Percentiles rank a stretch among this genome's conserved stretches.
Evolutionary conservation across 2,113 vertebrate species (phyloP).

Genomic region (Cyphomyrus discorhynchus): DNA sequence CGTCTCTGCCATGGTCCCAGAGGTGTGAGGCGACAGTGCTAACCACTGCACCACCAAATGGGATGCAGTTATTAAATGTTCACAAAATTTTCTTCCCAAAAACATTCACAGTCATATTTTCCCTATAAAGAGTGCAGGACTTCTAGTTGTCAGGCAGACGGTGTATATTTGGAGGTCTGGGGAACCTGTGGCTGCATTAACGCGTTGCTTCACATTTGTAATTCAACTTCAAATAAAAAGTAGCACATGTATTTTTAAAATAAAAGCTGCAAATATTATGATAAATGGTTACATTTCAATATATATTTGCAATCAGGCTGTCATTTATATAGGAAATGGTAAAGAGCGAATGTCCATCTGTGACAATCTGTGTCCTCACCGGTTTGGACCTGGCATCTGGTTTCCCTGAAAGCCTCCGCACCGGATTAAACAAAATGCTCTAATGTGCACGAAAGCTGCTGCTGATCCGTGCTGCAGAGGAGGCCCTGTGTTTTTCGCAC

Average conservation of each 20-base stretch:
- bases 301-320: neutral
- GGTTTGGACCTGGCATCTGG: neutral
- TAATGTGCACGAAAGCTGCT: neutral
- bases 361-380: neutral
- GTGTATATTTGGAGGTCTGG: neutral
- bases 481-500: slow-evolving; percentile 24
- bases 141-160: neutral
- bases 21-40: neutral
- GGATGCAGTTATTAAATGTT: neutral
- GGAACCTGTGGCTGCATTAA: neutral
- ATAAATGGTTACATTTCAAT: neutral
- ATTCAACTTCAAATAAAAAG: neutral
- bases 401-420: neutral
- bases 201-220: neutral
- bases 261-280: neutral
- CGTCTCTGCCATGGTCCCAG: neutral
- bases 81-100: neutral
- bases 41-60: neutral
- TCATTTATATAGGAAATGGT: neutral
- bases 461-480: neutral
- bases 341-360: neutral
- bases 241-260: neutral
- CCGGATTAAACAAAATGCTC: neutral
- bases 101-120: neutral
- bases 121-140: neutral